These are phyloP conservation scores for Nomada hirtipes DNA, from an alignment of 2,888 invertebrate species.

Conservation along the genomic window DNA sequence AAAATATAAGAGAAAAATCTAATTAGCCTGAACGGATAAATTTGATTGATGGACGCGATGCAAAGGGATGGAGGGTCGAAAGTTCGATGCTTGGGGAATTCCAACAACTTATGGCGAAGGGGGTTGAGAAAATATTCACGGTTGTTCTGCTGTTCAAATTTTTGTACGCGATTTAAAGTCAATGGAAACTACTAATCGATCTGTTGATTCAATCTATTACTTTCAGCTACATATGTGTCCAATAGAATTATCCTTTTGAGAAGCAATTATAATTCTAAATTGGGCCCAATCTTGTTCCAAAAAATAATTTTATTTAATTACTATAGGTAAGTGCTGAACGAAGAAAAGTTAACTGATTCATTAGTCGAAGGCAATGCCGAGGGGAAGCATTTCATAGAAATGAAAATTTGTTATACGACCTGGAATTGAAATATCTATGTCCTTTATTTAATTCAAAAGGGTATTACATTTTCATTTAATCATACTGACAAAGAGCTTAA, in stretches of 20 bases:
- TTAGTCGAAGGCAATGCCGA: not conserved
- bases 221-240: no score
- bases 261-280: not conserved
- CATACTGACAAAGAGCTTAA: no score
- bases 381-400: not conserved
- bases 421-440: not conserved
- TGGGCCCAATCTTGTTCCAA: not conserved
- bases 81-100: slow-evolving; percentile 1
- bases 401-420: not conserved
- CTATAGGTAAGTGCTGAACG: not conserved
- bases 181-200: not conserved
- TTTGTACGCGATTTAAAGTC: not conserved
- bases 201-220: not conserved
- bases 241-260: not conserved
- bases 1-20: slow-evolving; percentile 21
- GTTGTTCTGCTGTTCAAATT: not conserved
- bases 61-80: slow-evolving; percentile 11
- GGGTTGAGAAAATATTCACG: not conserved
- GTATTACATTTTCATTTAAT: no score
- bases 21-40: slow-evolving; percentile 30
- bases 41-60: slow-evolving; percentile 28
- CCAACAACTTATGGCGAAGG: not conserved
- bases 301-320: not conserved
- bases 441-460: not conserved
- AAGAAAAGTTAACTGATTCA: not conserved